phyloP scores from a whole-genome alignment of 2,113 vertebrate genomes.

The Myotis yumanensis region DNA sequence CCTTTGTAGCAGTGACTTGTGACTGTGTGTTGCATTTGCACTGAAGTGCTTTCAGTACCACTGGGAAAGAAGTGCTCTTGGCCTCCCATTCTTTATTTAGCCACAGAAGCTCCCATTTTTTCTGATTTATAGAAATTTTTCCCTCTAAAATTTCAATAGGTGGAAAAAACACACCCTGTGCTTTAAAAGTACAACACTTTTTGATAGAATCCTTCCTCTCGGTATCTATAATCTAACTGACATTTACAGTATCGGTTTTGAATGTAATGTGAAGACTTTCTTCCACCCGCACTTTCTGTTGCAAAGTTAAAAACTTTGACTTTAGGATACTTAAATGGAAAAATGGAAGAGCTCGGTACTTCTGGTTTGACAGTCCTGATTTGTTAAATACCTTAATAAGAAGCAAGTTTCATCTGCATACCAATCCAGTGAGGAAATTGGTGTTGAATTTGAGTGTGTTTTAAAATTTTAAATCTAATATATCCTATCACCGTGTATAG shows the following conservation, averaged over 20 bases:
- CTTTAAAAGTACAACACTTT: neutral
- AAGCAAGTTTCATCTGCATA: constrained; percentile 3
- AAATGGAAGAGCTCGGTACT: neutral
- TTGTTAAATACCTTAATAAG: constrained; percentile 10
- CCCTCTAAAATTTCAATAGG: neutral
- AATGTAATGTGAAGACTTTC: constrained; percentile 11
- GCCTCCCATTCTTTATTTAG: neutral
- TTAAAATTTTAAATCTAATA: neutral
- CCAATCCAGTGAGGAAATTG: neutral
- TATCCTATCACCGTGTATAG: neutral
- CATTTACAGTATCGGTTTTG: neutral
- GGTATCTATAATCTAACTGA: neutral
- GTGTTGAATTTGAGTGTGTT: constrained; percentile 26
- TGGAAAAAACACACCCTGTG: neutral
- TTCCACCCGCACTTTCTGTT: neutral
- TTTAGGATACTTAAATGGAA: neutral
- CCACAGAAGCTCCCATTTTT: neutral
- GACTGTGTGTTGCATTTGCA: neutral
- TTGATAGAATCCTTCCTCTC: neutral
- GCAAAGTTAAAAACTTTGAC: neutral
- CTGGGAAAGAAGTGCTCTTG: neutral
- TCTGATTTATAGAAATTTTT: neutral
- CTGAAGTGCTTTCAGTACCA: neutral
- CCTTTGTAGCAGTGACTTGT: neutral
- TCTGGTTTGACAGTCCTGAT: neutral